Evolutionary conservation across 2,797 vertebrate genomes (phyloP).

Genomic region (Chlorospingus semifuscus): DNA sequence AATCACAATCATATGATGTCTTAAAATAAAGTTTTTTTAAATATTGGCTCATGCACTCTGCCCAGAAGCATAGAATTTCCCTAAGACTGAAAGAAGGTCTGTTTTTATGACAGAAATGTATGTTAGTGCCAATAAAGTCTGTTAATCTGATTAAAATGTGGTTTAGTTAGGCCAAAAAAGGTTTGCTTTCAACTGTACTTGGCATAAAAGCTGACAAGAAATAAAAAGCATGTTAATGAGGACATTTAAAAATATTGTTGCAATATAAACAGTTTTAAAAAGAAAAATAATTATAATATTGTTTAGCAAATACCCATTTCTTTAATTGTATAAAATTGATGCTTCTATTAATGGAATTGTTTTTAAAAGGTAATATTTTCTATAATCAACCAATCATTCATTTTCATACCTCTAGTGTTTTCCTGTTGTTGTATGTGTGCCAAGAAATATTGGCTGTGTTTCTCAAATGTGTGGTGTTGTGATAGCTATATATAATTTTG

Average conservation of each 20-base stretch:
- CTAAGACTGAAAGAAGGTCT: neutral
- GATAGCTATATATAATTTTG: neutral
- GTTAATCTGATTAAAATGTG: slow-evolving; percentile 8
- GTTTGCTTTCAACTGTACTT: neutral
- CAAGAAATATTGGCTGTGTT: neutral
- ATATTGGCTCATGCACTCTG: neutral
- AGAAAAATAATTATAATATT: neutral
- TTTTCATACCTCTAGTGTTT: neutral
- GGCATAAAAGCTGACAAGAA: neutral
- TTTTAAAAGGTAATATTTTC: neutral
- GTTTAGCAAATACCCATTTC: neutral
- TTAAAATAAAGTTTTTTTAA: neutral
- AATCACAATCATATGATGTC: neutral
- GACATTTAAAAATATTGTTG: neutral
- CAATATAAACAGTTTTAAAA: neutral
- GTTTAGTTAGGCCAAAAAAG: neutral
- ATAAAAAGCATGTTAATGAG: neutral
- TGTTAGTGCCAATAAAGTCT: neutral
- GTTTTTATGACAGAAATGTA: neutral
- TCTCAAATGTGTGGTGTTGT: neutral
- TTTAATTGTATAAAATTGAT: neutral
- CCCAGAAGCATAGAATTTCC: neutral
- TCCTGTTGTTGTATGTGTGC: neutral
- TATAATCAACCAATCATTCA: neutral
- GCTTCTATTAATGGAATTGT: neutral